A percentile compares a stretch with the other conserved stretches of the same genome.
Evolutionary conservation across 2,797 vertebrate genomes (phyloP).

Genomic region (Hemibagrus guttatus): DNA sequence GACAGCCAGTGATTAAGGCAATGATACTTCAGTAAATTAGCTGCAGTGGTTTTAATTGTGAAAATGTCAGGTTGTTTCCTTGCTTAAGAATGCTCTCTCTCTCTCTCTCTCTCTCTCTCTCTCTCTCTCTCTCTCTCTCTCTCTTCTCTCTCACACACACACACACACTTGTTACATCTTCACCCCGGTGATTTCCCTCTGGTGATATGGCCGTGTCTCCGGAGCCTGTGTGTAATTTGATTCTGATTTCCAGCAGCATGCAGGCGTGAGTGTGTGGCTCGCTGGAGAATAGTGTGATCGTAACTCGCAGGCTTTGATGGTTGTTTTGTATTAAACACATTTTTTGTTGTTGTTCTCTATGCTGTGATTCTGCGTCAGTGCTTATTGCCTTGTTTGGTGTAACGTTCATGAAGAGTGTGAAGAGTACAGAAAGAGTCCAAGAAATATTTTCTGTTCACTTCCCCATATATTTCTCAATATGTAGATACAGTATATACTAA

Average conservation of each 20-base stretch:
- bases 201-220: constrained; percentile 18
- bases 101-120: no score
- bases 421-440: not conserved
- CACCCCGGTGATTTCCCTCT: constrained; percentile 35
- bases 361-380: not conserved
- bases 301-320: not conserved
- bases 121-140: not conserved
- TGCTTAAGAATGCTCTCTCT: not conserved
- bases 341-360: not conserved
- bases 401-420: not conserved
- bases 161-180: constrained; percentile 27
- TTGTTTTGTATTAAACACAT: constrained; percentile 5
- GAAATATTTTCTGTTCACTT: not conserved
- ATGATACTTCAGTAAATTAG: not conserved
- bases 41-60: not conserved
- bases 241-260: constrained; percentile 40
- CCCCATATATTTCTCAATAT: not conserved
- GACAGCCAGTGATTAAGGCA: not conserved
- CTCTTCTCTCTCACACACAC: constrained; percentile 5
- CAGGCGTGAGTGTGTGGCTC: not conserved
- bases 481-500: not conserved
- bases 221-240: constrained; percentile 42
- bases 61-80: not conserved
- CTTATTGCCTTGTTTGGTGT: not conserved
- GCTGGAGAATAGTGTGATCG: not conserved